Evolutionary conservation across 2,888 invertebrate species (phyloP).

Genomic region (Andrena hattorfiana): DNA sequence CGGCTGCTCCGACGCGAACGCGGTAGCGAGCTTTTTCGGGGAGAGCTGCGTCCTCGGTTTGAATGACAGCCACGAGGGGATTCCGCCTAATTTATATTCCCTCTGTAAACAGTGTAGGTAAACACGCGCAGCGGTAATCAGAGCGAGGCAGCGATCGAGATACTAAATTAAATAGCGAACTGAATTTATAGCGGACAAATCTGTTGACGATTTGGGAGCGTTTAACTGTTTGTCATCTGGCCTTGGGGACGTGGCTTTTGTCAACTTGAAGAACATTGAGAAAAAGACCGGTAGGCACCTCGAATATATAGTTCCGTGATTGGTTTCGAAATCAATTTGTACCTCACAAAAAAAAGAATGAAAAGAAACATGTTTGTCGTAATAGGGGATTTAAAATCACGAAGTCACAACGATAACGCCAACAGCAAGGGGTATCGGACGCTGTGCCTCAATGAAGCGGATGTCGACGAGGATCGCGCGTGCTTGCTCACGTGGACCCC

Average conservation of each 20-base stretch:
- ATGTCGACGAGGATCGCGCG: constrained; percentile 45
- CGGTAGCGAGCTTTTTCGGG: constrained; percentile 88
- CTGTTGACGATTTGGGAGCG: constrained; percentile 55
- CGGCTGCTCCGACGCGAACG: constrained; percentile 80
- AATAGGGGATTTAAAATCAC: constrained; percentile 15
- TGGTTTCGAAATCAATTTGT: not conserved
- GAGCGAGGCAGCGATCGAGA: not conserved
- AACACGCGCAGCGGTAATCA: not conserved
- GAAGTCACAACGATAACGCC: not conserved
- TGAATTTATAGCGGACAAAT: constrained; percentile 37
- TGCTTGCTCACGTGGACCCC: constrained; percentile 81
- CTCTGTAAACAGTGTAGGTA: constrained; percentile 68
- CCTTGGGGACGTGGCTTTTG: constrained; percentile 91
- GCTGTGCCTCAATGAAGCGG: constrained; percentile 77
- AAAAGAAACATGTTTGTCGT: not conserved
- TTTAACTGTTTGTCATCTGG: constrained; percentile 88
- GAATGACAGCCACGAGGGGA: constrained; percentile 30
- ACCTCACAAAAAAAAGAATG: not conserved
- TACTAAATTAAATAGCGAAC: constrained; percentile 18
- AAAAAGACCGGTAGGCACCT: constrained; percentile 87
- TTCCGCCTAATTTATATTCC: constrained; percentile 72
- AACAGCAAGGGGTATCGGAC: constrained; percentile 66
- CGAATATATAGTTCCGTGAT: not conserved
- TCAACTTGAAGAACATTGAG: constrained; percentile 88
- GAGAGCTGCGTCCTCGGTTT: constrained; percentile 87